Evolutionary conservation across 2,113 vertebrate species (phyloP), one percentile per base, ranked within the genome.

Genomic region (Kryptolebias marmoratus): DNA sequence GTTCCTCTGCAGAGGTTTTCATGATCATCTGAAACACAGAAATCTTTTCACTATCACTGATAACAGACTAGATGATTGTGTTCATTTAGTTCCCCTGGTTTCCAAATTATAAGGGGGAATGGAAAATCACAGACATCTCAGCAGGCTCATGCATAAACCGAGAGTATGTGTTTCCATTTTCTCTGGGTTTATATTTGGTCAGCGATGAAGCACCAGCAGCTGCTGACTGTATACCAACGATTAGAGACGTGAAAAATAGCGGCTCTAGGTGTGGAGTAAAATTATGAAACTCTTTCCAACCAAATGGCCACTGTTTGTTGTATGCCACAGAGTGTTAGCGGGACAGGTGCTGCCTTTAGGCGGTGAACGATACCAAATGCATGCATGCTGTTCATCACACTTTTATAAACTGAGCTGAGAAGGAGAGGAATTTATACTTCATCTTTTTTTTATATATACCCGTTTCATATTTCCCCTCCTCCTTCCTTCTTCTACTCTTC

Each of bases 341-440:
- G 83, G 86, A 86, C 89, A 91, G 88, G 86, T 87, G 81, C 67
- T 82, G 73, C 80, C 87, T 81, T 59, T 1, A 72, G 84, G 91
- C 86, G 39, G 52, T 49, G 62, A 70, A 45, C 82, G 68, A 78
- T 77, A 77, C 77, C 61, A 72, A 88, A 89, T 73, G 70, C 70
- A 73, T 54, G 54, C 81, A 64, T 31, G 59, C 60, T 75, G 64
- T 80, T 75, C 66, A 59, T 67, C 71, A 45, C 72, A 71, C 36
- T 64, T 32, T 55, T 31, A 65, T 10, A 55, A 11, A 7, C 60
- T 64, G 39, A 49, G 53, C 53, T 62, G 32, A 39, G 27, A 56
- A 81, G 65, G 42, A 73, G 61, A 61, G 67, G 14, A 42, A 71
- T 79, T 64, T 61, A 55, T 63, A 63, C 31, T 69, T 42, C 9